Conservation (phyloP, 92 coral and sea anemone species). For the Phenganax subtilis region DNA sequence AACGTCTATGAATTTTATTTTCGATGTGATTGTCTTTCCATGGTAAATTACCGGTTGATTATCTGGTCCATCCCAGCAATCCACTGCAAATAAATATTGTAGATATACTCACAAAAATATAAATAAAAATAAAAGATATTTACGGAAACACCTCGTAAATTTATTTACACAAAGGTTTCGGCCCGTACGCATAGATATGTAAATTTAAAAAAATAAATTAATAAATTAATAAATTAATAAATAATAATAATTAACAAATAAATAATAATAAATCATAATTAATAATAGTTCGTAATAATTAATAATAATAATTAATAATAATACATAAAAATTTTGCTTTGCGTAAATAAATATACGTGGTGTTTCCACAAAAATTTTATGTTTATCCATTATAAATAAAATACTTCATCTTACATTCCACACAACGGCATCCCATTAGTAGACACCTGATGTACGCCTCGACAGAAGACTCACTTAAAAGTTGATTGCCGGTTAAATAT, state of each 20-base stretch:
- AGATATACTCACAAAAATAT: not conserved
- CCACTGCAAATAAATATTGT: constrained; percentile 55
- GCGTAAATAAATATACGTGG: not conserved
- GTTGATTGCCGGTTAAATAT: constrained; percentile 94
- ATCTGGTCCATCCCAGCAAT: constrained; percentile 99
- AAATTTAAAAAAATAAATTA: no score
- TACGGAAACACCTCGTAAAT: no score
- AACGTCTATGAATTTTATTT: constrained; percentile 92
- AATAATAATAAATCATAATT: no score
- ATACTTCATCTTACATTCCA: constrained; percentile 70
- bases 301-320: no score
- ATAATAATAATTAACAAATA: no score
- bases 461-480: constrained; percentile 90
- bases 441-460: constrained; percentile 92
- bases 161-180: not conserved
- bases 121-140: no score
- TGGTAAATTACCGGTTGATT: constrained; percentile 90
- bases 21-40: constrained; percentile 98
- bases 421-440: constrained; percentile 96
- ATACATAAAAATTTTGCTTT: no score
- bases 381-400: not conserved
- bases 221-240: no score
- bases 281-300: no score
- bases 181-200: not conserved
- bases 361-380: not conserved